phyloP scores from a whole-genome alignment of 1,140 invertebrate species.

The Thaumatotibia leucotreta region DNA sequence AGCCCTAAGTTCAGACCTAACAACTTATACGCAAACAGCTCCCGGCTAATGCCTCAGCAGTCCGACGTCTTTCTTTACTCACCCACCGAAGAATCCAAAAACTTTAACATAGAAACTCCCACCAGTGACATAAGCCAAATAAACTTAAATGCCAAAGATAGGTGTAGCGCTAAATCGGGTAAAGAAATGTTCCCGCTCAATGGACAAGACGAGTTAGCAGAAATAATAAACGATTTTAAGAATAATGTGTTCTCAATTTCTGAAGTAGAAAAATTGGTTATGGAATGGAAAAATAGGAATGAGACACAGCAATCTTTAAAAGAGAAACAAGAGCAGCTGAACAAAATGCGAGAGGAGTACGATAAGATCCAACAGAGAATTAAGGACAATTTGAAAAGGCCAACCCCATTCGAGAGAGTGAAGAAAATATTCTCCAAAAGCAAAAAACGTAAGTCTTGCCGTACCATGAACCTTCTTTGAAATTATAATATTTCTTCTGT shows the following conservation, averaged over 20 bases:
- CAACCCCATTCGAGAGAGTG: slow-evolving; percentile 87
- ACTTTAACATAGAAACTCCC: slow-evolving; percentile 64
- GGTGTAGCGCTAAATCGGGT: slow-evolving; percentile 59
- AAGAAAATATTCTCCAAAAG: slow-evolving; percentile 84
- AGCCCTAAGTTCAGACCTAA: slow-evolving; percentile 67
- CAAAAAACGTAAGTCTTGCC: slow-evolving; percentile 57
- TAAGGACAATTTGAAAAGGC: slow-evolving; percentile 83
- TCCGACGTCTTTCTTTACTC: slow-evolving; percentile 64
- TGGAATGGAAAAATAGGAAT: slow-evolving; percentile 89
- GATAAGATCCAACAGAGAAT: slow-evolving; percentile 87
- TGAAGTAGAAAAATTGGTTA: slow-evolving; percentile 89
- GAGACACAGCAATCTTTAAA: slow-evolving; percentile 91
- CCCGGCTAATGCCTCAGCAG: slow-evolving; percentile 59
- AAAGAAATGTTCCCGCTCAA: slow-evolving; percentile 57
- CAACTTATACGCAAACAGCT: slow-evolving; percentile 69
- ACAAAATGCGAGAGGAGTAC: slow-evolving; percentile 87
- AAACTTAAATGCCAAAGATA: slow-evolving; percentile 64
- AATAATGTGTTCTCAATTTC: slow-evolving; percentile 91
- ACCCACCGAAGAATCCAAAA: slow-evolving; percentile 66
- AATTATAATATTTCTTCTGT: no score
- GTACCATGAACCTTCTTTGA: no score
- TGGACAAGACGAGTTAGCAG: slow-evolving; percentile 85
- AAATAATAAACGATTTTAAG: slow-evolving; percentile 93
- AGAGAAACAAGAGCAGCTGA: slow-evolving; percentile 89
- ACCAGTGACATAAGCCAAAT: slow-evolving; percentile 72